phyloP scores from a whole-genome alignment of 1,140 invertebrate species.

The Leptinotarsa undecemlineata region DNA sequence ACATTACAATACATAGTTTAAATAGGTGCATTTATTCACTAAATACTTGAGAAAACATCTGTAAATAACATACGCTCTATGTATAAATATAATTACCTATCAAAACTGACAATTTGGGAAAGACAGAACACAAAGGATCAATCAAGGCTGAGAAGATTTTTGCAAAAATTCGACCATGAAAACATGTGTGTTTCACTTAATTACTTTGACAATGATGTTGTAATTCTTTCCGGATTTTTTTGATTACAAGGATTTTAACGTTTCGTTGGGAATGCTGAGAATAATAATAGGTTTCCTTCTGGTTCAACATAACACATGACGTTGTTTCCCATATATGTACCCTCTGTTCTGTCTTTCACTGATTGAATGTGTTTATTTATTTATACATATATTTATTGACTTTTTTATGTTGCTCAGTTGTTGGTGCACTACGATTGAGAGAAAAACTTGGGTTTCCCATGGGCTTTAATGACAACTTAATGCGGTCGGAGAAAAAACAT shows the following conservation, averaged over 20 bases:
- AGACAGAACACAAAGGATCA: background rate
- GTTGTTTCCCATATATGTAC: constrained; percentile 3
- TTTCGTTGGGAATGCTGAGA: background rate
- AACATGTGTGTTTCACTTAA: background rate
- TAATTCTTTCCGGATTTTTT: background rate
- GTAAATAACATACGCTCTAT: background rate
- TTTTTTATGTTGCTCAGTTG: background rate
- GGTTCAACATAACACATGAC: constrained; percentile 4
- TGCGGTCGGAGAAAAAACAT: background rate
- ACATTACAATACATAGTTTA: too few relatives aligned
- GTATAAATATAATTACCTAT: background rate
- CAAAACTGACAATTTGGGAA: constrained; percentile 6
- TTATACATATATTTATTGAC: constrained; percentile 7
- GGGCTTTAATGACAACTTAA: background rate
- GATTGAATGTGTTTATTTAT: constrained; percentile 2
- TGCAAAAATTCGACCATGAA: background rate
- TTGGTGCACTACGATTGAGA: background rate
- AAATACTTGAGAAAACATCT: background rate
- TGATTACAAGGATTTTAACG: background rate
- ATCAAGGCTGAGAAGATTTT: background rate
- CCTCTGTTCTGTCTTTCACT: background rate
- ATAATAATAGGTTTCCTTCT: background rate
- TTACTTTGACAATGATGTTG: background rate
- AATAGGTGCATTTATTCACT: background rate
- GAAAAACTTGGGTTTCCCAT: constrained; percentile 1